Percentiles rank a stretch among this genome's conserved stretches.
These are phyloP conservation scores for Abrostola tripartita DNA, from an alignment of 2,888 invertebrate genomes.

Conservation along the genomic window DNA sequence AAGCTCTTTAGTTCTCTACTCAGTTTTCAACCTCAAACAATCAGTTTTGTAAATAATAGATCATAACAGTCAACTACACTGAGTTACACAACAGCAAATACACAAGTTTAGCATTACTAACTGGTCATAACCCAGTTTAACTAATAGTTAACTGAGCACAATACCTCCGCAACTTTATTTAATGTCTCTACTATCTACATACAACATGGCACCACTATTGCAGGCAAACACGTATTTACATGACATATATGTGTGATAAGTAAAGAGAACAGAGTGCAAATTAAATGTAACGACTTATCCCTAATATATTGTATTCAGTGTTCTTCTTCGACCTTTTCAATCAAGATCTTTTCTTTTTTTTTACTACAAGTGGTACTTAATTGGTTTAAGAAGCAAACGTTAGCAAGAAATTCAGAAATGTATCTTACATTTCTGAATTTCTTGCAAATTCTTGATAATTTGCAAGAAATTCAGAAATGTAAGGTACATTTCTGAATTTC, in stretches of 20 bases:
- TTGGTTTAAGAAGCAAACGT: too few species aligned
- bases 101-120: constrained; percentile 37
- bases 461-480: too few species aligned
- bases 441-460: too few species aligned
- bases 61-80: constrained; percentile 29
- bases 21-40: constrained; percentile 39
- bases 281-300: not conserved
- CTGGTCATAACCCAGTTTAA: constrained; percentile 42
- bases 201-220: constrained; percentile 14
- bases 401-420: too few species aligned
- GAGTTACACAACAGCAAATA: constrained; percentile 35
- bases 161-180: constrained; percentile 31
- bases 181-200: constrained; percentile 1
- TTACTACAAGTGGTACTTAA: too few species aligned
- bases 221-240: not conserved
- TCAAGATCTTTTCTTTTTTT: too few species aligned
- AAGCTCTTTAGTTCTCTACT: constrained; percentile 21
- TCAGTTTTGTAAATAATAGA: constrained; percentile 38
- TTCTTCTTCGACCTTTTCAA: not conserved
- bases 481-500: too few species aligned
- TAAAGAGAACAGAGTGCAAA: not conserved
- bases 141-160: constrained; percentile 31
- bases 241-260: not conserved
- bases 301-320: not conserved
- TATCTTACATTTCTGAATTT: too few species aligned